Evolutionary conservation across 2,797 vertebrate genomes (phyloP).

Genomic region (Eidolon dupreanum): DNA sequence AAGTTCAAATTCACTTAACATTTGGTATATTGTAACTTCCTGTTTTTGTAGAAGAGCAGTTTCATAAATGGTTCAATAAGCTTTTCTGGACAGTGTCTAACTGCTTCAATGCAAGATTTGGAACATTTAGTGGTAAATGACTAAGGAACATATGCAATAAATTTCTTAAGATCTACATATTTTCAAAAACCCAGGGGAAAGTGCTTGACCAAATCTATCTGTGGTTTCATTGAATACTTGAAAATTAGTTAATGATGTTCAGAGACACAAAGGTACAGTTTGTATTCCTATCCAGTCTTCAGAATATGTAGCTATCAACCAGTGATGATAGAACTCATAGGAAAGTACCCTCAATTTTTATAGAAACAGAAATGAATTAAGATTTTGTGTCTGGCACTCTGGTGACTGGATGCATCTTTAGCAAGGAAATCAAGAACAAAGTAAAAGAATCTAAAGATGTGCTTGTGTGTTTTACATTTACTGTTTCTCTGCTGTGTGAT

Average conservation of each 20-base stretch:
- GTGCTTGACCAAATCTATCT: background rate
- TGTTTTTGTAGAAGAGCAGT: constrained; percentile 56
- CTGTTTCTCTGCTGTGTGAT: background rate
- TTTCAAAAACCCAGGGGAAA: constrained; percentile 48
- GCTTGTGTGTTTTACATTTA: background rate
- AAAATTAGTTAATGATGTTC: constrained; percentile 50
- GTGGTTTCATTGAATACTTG: constrained; percentile 42
- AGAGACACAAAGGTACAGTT: constrained; percentile 48
- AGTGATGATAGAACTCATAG: background rate
- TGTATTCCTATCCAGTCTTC: constrained; percentile 3
- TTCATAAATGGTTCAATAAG: constrained; percentile 30
- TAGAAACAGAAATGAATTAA: constrained; percentile 52
- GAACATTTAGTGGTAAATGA: constrained; percentile 8
- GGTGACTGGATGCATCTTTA: background rate
- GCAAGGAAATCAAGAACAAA: constrained; percentile 26
- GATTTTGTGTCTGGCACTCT: background rate
- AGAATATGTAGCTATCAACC: background rate
- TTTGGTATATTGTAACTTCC: constrained; percentile 29
- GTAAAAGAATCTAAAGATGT: constrained; percentile 8
- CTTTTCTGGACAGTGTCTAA: background rate
- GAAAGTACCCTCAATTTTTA: constrained; percentile 46
- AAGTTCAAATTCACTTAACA: constrained; percentile 55
- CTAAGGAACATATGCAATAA: background rate
- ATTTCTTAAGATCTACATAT: constrained; percentile 17
- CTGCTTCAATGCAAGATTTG: constrained; percentile 16